Percentiles rank a stretch among this genome's conserved stretches.
These are phyloP conservation scores for Eupithecia subumbrata DNA, from an alignment of 2,888 invertebrate species.

Conservation along the genomic window DNA sequence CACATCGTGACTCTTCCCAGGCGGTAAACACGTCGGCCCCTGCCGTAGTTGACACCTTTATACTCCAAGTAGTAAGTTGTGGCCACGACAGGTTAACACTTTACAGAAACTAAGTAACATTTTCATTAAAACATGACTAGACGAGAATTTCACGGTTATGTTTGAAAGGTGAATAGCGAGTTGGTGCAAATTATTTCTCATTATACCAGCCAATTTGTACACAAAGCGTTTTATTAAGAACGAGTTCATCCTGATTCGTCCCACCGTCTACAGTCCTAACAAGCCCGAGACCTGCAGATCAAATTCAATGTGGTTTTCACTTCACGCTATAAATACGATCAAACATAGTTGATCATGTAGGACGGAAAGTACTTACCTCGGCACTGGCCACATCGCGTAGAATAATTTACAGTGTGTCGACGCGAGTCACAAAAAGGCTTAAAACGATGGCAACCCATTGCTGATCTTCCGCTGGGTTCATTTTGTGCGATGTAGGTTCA, in stretches of 20 bases:
- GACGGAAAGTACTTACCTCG: too few species aligned
- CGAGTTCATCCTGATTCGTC: not conserved
- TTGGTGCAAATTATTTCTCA: not conserved
- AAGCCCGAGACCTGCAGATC: not conserved
- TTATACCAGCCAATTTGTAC: not conserved
- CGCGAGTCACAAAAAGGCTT: not conserved
- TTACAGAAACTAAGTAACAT: not conserved
- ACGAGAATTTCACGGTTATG: not conserved
- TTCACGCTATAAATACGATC: not conserved
- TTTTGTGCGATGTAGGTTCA: not conserved
- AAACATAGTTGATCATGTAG: not conserved
- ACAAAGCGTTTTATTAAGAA: not conserved
- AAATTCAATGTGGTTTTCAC: not conserved
- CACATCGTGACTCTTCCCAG: not conserved
- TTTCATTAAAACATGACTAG: not conserved
- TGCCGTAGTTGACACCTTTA: not conserved
- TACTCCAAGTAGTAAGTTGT: not conserved
- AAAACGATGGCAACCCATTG: not conserved
- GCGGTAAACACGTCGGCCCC: constrained; percentile 1
- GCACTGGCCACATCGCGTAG: too few species aligned
- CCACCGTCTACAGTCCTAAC: not conserved
- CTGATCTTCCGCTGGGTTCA: not conserved
- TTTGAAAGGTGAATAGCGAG: not conserved
- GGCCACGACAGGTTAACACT: constrained; percentile 1
- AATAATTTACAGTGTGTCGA: not conserved